Percentiles rank a stretch among this genome's conserved stretches.
These are phyloP conservation scores for Ischnus inquisitorius DNA, from an alignment of 2,888 invertebrate genomes.

Conservation along the genomic window DNA sequence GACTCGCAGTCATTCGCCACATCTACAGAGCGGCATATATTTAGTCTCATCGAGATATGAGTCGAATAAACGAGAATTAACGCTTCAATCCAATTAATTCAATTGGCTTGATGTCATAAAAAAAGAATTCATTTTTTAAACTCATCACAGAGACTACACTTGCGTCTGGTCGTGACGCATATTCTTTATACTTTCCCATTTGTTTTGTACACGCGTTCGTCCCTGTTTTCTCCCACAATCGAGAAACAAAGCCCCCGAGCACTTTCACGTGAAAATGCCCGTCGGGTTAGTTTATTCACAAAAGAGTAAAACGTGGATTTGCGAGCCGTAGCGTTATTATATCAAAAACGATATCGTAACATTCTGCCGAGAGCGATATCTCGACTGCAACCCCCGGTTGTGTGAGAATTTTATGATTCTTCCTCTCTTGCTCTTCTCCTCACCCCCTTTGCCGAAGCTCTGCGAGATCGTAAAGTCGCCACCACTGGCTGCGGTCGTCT, in stretches of 20 bases:
- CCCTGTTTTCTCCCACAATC: conserved; percentile 35
- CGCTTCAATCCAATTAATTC: conserved; percentile 47
- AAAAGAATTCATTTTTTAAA: neutral
- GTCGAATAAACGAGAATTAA: conserved; percentile 14
- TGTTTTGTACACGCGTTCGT: neutral
- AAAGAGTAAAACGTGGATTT: conserved; percentile 20
- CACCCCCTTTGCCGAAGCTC: conserved; percentile 1
- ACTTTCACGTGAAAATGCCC: neutral
- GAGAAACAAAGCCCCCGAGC: conserved; percentile 18
- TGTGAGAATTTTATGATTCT: conserved; percentile 20
- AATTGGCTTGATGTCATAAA: neutral
- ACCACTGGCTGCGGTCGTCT: conserved; percentile 19
- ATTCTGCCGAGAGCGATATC: conserved; percentile 64
- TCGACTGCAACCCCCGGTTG: conserved; percentile 50
- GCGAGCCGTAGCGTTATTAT: conserved; percentile 42
- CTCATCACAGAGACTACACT: conserved; percentile 1
- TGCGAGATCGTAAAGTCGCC: conserved; percentile 39
- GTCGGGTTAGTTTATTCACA: conserved; percentile 39
- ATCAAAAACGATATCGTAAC: conserved; percentile 46
- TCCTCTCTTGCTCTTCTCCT: conserved; percentile 37
- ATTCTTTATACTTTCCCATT: neutral
- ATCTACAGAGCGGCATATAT: neutral
- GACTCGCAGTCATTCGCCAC: conserved; percentile 1
- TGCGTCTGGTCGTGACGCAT: neutral
- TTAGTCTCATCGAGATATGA: neutral